Base-by-base conservation (phyloP, 2,888 invertebrate species). In the Parnassius glacialis region DNA sequence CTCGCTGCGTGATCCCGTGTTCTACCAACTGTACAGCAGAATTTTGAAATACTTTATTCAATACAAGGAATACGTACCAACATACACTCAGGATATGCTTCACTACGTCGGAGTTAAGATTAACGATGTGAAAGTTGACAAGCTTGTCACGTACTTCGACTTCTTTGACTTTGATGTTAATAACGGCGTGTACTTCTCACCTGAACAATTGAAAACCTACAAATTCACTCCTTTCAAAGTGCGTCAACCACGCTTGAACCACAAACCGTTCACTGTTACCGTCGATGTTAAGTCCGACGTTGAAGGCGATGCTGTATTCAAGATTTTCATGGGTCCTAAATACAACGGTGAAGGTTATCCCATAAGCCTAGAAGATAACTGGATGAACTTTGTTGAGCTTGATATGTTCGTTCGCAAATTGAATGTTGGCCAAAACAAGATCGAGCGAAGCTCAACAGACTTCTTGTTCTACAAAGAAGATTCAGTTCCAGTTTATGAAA, bases 251-350 rank as follows among this genome's bases (percentile, higher is more conserved):
- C 94, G 96, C 70, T 85, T 96, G 45, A 94, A 95, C 84, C 94
- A 95, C 86, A 93, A 94, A 65, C 92, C 93, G 2, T 96, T 95
- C 91, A 90, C 86, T 61, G 91, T 94, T 67, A 91, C 90, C 64
- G 81, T 95, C 68, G 85, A 92, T 50, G 82, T 95, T 25, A 90
- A 92, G 61, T 92, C 95, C 59, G 93, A 94, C 57, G 90, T 93
- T 66, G 83, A 89, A 10, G 84, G 84, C 48, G 92, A 93, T 65
- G 94, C 93, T 2, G 87, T 93, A 12, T 79, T 95, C 61, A 94
- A 94, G 69, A 82, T 95, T 41, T 96, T 94, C 92, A 73, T 95
- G 47, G 95, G 94, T 67, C 95, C 95, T 9, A 95, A 94, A 81
- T 94, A 93, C 74, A 93, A 95, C 73, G 87, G 92, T 67, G 89